Percentiles rank a stretch among this genome's conserved stretches.
Conservation (phyloP, 2,888 invertebrate genomes). For the Hylaea fasciaria region DNA sequence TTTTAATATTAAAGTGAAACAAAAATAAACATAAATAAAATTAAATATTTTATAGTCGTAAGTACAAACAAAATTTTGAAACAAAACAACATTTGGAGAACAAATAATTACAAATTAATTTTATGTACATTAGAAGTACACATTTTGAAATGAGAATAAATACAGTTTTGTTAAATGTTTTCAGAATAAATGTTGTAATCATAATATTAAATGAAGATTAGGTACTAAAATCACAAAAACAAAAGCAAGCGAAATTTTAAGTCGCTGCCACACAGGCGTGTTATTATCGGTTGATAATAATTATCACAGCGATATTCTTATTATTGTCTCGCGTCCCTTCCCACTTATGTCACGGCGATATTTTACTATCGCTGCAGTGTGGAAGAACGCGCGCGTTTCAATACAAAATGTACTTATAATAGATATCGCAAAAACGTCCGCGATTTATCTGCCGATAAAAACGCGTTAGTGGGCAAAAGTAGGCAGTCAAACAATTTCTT, state of each 20-base stretch:
- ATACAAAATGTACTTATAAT: too few species aligned
- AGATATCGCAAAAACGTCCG: too few species aligned
- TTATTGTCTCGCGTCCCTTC: too few species aligned
- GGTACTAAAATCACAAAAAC: constrained; percentile 32
- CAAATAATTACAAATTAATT: constrained; percentile 11
- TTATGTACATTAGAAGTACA: constrained; percentile 19
- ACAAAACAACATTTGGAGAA: constrained; percentile 48
- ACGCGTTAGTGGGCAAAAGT: too few species aligned
- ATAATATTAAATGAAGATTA: constrained; percentile 4
- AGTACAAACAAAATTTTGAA: constrained; percentile 47
- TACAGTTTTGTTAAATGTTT: constrained; percentile 2
- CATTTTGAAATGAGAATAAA: constrained; percentile 2
- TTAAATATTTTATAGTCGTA: constrained; percentile 51
- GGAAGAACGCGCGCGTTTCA: too few species aligned
- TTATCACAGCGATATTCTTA: too few species aligned
- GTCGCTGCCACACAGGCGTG: too few species aligned
- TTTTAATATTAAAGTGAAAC: constrained; percentile 67
- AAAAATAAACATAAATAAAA: constrained; percentile 72
- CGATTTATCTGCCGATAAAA: too few species aligned
- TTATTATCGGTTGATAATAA: too few species aligned
- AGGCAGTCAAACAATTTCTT: constrained; percentile 34
- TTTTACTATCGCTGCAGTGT: too few species aligned
- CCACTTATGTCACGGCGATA: too few species aligned
- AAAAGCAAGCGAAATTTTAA: constrained; percentile 30
- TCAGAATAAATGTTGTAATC: not conserved